Evolutionary conservation across 2,113 vertebrate genomes (phyloP), one percentile per base, ranked within the genome.

Genomic region (Anguilla rostrata): DNA sequence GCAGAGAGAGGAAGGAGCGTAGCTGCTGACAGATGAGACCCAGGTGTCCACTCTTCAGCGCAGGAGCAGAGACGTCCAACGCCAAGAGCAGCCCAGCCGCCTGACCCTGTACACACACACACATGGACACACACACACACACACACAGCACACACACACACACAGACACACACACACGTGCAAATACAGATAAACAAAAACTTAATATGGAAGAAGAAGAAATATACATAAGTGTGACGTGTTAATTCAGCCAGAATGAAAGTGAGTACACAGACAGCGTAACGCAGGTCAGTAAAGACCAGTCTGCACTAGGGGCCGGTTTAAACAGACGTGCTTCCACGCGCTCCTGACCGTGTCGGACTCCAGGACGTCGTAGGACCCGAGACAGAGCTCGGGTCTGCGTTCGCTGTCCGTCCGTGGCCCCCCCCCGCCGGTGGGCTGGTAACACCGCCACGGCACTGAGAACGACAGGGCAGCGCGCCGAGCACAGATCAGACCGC

Each of bases 371-470:
- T 96, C 95, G 16, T 96, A 96, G 0, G 96, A 96, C 2, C 96
- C 96, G 86, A 91, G 83, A 57, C 90, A 92, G 78, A 96, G 94
- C 60, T 96, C 95, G 11, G 96, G 94, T 57, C 92, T 92, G 78
- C 82, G 88, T 53, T 92, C 92, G 15, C 83, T 86, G 87, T 96
- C 96, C 0, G 94, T 85, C 26, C 95, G 89, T 34, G 34, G 34
- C 34, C 8, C 85, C 46, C 0, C 94, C 95, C 3, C 91, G 56
- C 86, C 88, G 29, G 94, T 95, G 78, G 93, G 95, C 89, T 96
- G 95, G 89, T 94, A 96, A 78, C 91, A 92, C 60, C 95, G 94
- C 94, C 95, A 95, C 0, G 94, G 90, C 86, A 96, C 96, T 96
- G 88, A 88, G 16, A 7, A 81, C 20, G 11, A 81, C 63, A 84